Base-by-base conservation (phyloP, 2,113 vertebrate species). In the Anthoscopus minutus region DNA sequence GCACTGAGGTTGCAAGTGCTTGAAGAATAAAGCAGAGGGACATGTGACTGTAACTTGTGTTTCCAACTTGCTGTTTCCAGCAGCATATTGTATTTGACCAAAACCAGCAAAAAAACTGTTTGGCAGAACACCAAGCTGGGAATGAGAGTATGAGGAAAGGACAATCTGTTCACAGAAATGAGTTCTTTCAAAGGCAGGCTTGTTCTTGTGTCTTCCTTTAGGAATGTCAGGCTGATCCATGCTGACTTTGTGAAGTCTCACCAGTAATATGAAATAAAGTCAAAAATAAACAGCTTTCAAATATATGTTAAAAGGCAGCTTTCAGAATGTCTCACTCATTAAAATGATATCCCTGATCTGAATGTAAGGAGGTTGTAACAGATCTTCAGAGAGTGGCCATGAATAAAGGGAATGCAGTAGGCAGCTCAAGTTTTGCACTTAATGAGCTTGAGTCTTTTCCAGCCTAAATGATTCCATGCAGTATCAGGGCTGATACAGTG, bases 21-120 rank as follows among this genome's bases (percentile, higher is more conserved):
- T 89, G 94, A 94, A 95, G 93, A 94, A 88, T 74, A 94, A 93
- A 96, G 86, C 81, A 64, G 60, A 90, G 82, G 80, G 95, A 95
- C 98, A 97, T 97, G 97, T 98, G 98, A 98, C 96, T 95, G 57
- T 61, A 76, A 94, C 95, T 98, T 85, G 84, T 86, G 92, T 98
- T 98, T 97, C 97, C 94, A 92, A 78, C 80, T 87, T 91, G 96
- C 96, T 73, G 97, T 97, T 97, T 97, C 97, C 97, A 84, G 91
- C 96, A 93, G 96, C 97, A 97, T 96, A 95, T 94, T 93, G 89
- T 97, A 95, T 97, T 97, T 98, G 93, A 80, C 96, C 96, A 95
- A 86, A 97, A 96, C 69, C 86, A 97, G 93, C 82, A 95, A 73
- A 89, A 87, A 83, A 79, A 44, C 44, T 95, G 51, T 89, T 95